phyloP scores from a whole-genome alignment of 2,113 vertebrate species.

The Drymodes brunneopygia region DNA sequence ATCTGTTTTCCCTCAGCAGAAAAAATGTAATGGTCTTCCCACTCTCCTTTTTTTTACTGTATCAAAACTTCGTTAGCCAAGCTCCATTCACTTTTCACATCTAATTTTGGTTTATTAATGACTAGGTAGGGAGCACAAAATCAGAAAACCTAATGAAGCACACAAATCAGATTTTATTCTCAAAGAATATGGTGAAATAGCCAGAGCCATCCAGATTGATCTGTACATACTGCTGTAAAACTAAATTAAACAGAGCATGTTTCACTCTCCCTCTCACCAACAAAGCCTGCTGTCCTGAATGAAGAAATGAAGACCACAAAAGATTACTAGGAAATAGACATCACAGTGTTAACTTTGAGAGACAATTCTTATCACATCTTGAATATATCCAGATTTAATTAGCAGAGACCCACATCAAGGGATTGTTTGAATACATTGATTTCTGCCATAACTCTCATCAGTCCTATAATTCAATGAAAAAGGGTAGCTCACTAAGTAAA shows the following conservation, averaged over 20 bases:
- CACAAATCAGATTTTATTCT: not conserved
- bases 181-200: not conserved
- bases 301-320: not conserved
- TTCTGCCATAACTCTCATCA: not conserved
- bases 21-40: not conserved
- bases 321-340: not conserved
- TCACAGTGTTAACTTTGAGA: not conserved
- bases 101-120: not conserved
- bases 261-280: not conserved
- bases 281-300: not conserved
- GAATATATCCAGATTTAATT: not conserved
- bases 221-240: not conserved
- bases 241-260: not conserved
- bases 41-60: not conserved
- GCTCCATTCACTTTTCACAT: not conserved
- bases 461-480: not conserved
- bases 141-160: not conserved
- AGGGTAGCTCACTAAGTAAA: not conserved
- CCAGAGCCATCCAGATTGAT: not conserved
- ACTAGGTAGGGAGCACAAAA: not conserved
- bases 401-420: not conserved
- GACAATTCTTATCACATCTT: not conserved
- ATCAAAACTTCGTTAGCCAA: not conserved
- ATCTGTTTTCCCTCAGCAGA: not conserved
- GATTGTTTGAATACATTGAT: not conserved